phyloP scores from a whole-genome alignment of 2,888 invertebrate species.

The Philonicus albiceps region DNA sequence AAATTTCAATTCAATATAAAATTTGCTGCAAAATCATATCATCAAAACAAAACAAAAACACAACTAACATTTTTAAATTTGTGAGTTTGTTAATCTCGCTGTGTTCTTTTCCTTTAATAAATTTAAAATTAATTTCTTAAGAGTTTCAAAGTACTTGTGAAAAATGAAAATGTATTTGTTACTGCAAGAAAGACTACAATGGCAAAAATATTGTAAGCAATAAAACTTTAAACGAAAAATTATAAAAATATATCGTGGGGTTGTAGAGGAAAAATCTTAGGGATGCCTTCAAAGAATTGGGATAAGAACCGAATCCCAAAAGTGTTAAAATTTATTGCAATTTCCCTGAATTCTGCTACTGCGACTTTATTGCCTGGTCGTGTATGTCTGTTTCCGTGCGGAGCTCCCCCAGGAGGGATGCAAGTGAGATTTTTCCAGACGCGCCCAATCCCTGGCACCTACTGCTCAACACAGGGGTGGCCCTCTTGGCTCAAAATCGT shows the following conservation, averaged over 20 bases:
- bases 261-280: background rate
- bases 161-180: background rate
- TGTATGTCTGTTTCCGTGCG: constrained; percentile 6
- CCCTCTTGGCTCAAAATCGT: background rate
- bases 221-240: constrained; percentile 29
- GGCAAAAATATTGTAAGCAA: constrained; percentile 14
- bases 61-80: too few species aligned
- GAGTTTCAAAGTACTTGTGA: background rate
- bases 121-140: background rate
- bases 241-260: background rate
- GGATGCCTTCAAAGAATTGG: background rate
- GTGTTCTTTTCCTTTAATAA: background rate
- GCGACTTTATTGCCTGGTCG: constrained; percentile 47
- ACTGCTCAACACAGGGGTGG: constrained; percentile 9
- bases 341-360: constrained; percentile 43
- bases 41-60: too few species aligned
- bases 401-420: background rate
- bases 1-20: too few species aligned
- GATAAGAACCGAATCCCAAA: constrained; percentile 41
- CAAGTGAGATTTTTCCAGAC: constrained; percentile 20
- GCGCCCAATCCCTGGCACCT: background rate
- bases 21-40: too few species aligned
- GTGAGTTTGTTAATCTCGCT: too few species aligned
- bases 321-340: constrained; percentile 48
- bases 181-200: background rate